phyloP scores from a whole-genome alignment of 2,888 invertebrate species.

The Phortica magna region DNA sequence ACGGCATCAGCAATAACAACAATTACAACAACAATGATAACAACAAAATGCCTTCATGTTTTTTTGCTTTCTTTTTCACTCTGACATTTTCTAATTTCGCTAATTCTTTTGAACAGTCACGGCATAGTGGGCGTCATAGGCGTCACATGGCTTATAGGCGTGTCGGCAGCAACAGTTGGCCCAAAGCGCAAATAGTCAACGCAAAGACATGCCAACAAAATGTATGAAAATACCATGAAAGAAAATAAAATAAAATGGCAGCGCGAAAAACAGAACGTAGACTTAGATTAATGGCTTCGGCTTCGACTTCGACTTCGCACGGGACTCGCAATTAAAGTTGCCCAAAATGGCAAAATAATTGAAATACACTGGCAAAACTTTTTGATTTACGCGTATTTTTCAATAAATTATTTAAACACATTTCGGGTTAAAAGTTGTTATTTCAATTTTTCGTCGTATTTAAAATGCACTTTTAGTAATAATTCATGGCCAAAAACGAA shows the following conservation, averaged over 20 bases:
- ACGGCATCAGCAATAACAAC: not conserved
- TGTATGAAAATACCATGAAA: not conserved
- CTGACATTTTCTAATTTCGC: slow-evolving; percentile 3
- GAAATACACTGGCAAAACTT: slow-evolving; percentile 27
- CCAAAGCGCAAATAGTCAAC: not conserved
- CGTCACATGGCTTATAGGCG: not conserved
- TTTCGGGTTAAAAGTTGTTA: slow-evolving; percentile 21
- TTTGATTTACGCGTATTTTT: slow-evolving; percentile 18
- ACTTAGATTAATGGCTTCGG: slow-evolving; percentile 24
- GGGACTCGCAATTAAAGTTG: slow-evolving; percentile 25
- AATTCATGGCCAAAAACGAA: slow-evolving; percentile 50
- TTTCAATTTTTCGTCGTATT: not conserved
- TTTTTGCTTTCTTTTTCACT: not conserved
- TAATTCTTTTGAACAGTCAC: slow-evolving; percentile 26
- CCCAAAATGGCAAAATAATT: slow-evolving; percentile 21
- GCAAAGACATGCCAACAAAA: not conserved
- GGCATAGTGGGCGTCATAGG: not conserved
- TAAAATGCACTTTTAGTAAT: slow-evolving; percentile 69
- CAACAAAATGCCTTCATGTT: not conserved
- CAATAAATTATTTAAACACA: slow-evolving; percentile 32
- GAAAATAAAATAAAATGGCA: not conserved
- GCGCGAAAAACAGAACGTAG: not conserved
- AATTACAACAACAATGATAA: not conserved
- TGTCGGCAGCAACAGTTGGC: not conserved
- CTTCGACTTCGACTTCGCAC: not conserved